Percentiles rank a stretch among this genome's conserved stretches.
Conservation (phyloP, 2,888 invertebrate genomes). For the Eucriotettix oculatus region DNA sequence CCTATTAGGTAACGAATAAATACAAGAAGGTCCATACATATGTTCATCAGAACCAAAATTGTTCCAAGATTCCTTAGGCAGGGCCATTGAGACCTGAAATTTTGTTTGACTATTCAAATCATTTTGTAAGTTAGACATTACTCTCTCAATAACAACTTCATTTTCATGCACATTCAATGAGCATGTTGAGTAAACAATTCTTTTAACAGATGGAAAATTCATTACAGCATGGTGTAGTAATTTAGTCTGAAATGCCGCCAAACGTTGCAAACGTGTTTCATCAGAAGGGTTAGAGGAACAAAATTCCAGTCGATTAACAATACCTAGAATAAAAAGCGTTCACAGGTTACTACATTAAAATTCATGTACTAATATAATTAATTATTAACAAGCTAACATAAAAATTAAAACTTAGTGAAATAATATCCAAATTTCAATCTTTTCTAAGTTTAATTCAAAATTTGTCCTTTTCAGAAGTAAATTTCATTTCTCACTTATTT, state of each 20-base stretch:
- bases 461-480: too few relatives aligned
- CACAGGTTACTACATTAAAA: background rate
- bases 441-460: too few relatives aligned
- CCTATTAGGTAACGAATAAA: slow-evolving; percentile 57
- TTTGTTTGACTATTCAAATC: background rate
- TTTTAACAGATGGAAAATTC: slow-evolving; percentile 63
- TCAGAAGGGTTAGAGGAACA: slow-evolving; percentile 30
- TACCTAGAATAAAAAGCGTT: slow-evolving; percentile 27
- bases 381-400: slow-evolving; percentile 2
- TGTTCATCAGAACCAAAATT: slow-evolving; percentile 49
- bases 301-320: slow-evolving; percentile 28
- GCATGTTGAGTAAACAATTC: slow-evolving; percentile 92
- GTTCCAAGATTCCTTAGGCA: slow-evolving; percentile 47
- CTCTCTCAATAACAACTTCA: slow-evolving; percentile 70
- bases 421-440: background rate
- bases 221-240: slow-evolving; percentile 74
- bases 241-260: slow-evolving; percentile 65
- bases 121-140: slow-evolving; percentile 28
- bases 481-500: too few relatives aligned
- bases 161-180: slow-evolving; percentile 83
- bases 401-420: background rate
- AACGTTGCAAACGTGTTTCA: slow-evolving; percentile 38
- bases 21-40: slow-evolving; percentile 51
- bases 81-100: slow-evolving; percentile 40
- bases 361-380: background rate